These are phyloP conservation scores for Peromyscus eremicus DNA, from an alignment of 2,797 vertebrate species.

Conservation along the genomic window DNA sequence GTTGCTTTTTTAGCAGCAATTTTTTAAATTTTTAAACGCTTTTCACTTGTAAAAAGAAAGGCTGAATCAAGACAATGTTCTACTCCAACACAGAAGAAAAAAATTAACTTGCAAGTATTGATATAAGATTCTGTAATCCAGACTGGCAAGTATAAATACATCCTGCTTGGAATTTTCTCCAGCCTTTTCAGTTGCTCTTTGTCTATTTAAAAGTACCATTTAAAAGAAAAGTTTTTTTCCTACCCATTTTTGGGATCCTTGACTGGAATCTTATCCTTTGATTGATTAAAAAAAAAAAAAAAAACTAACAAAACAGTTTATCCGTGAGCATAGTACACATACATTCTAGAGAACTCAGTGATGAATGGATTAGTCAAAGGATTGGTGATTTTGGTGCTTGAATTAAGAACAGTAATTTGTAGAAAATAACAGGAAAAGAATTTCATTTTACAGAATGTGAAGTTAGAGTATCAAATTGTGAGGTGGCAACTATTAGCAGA, in stretches of 20 bases:
- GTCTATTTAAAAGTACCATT: neutral
- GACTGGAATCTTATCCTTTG: neutral
- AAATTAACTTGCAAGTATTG: neutral
- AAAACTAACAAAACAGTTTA: neutral
- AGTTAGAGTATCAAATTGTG: neutral
- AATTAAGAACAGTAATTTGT: neutral
- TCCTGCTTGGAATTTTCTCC: constrained; percentile 3
- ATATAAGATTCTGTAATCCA: neutral
- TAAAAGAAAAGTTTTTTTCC: neutral
- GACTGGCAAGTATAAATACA: neutral
- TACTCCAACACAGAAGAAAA: neutral
- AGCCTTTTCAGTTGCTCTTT: neutral
- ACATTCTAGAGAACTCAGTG: neutral
- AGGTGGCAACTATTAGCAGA: neutral
- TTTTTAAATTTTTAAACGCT: too few relatives aligned
- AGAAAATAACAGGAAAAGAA: neutral
- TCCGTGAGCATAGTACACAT: accelerated
- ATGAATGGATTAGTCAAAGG: neutral
- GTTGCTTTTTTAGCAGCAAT: constrained; percentile 52
- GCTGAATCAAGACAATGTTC: neutral
- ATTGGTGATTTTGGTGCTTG: neutral
- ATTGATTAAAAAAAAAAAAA: neutral
- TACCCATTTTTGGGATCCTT: neutral
- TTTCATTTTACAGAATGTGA: neutral
- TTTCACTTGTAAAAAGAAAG: constrained; percentile 60